Evolutionary conservation across 2,113 vertebrate species (phyloP).

Genomic region (Petrocephalus zakoni): DNA sequence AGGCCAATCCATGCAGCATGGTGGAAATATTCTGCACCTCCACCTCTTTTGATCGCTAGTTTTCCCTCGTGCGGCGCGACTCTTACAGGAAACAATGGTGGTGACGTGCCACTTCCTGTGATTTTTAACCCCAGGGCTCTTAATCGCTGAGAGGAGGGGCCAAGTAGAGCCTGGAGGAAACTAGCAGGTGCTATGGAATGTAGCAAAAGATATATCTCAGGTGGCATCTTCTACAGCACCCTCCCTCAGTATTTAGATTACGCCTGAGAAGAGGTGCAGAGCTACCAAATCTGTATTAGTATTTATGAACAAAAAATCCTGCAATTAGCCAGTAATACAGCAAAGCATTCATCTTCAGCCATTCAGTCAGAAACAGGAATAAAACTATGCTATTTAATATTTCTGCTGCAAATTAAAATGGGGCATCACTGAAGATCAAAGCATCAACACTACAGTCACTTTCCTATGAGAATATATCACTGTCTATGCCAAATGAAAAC

Average conservation of each 20-base stretch:
- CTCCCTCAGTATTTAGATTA: not conserved
- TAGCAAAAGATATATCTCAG: not conserved
- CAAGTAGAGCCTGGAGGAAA: not conserved
- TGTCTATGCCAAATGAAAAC: not conserved
- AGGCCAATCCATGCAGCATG: not conserved
- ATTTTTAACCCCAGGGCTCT: slow-evolving; percentile 19
- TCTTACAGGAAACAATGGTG: not conserved
- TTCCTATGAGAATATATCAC: not conserved
- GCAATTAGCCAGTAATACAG: not conserved
- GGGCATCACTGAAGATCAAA: slow-evolving; percentile 1
- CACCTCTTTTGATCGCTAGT: not conserved
- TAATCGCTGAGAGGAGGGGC: slow-evolving; percentile 11
- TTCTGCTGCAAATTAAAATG: slow-evolving; percentile 2
- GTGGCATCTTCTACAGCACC: not conserved
- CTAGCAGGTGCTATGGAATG: not conserved
- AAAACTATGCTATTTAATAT: not conserved
- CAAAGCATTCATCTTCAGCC: not conserved
- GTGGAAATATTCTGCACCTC: not conserved
- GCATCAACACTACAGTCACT: not conserved
- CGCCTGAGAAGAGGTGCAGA: not conserved
- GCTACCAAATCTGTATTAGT: not conserved
- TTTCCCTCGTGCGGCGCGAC: not conserved
- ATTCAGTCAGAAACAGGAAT: not conserved
- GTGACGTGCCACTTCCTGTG: slow-evolving; percentile 21
- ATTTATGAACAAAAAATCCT: not conserved